Evolutionary conservation across 2,888 invertebrate species (phyloP), one percentile per base, ranked within the genome.

Genomic region (Pemphredon lugubris): DNA sequence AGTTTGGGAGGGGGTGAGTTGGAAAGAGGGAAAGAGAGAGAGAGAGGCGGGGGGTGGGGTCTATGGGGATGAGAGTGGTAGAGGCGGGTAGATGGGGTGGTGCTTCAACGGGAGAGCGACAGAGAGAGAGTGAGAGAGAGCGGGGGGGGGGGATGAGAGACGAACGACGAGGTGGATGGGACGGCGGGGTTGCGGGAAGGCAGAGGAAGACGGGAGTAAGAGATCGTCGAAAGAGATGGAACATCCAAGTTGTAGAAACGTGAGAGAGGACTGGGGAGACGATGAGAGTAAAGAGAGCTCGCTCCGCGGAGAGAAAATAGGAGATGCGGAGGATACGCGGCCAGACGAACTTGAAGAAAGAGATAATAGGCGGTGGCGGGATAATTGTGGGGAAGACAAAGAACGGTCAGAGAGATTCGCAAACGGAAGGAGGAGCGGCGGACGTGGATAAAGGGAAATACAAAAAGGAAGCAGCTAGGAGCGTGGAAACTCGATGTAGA

Each of bases 71-170:
- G 26, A 26, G 7, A 26, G 7, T n/a, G 23, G 45, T 21, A 21
- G 32, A 26, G 20, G n/a, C 6, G 13, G 30, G 1, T 3, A 2
- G 30, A 6, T 7, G 18, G 13, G 3, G 18, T 18, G 14, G 21
- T 9, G 37, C 37, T 64, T 55, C 37, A 58, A 53, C 61, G 34
- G 55, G 45, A 51, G 64, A 57, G 64, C 42, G 51, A 50, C 60
- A 42, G 30, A 34, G 45, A 58, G 26, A 16, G 44, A 40, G 32
- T 42, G 26, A 42, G 55, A 30, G 53, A 34, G 54, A 32, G 48
- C 14, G 66, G 16, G 39, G 4, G 34, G 40, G 34, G 14, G 34
- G 9, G 9, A 20, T 2, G 21, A 26, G 40, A 54, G 20, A 20
- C 1, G 4, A 9, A 16, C 13, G 13, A 26, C 2, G 9, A 16